Evolutionary conservation across 1,140 invertebrate genomes (phyloP), one percentile per base, ranked within the genome.

Genomic region (Drosophila insularis): DNA sequence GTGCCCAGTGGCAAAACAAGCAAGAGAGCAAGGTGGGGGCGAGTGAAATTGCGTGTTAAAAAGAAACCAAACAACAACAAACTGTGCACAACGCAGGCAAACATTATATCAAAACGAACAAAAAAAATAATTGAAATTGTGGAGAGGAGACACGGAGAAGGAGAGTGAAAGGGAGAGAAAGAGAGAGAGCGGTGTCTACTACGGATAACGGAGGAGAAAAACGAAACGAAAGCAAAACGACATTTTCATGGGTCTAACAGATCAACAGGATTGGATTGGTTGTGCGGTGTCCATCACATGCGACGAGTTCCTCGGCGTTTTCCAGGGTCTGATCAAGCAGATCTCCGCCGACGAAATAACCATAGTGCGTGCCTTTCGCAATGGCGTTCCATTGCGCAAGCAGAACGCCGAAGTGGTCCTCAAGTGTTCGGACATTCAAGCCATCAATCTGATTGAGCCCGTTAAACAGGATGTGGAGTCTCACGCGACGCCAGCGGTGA

Each of bases 291-390:
- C 90, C 39, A 89, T 92, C 66, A 74, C 89, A 70, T 92, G 91
- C 69, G 82, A 89, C 67, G 81, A 87, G 13, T 74, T 78, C 23
- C 66, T 92, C 58, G 91, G 91, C 59, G 86, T 92, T 13, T 92
- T 92, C 89, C 96, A 97, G 91, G 97, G 97, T 17, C 95, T 96
- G 81, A 97, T 98, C 63, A 91, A 94, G 21, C 93, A 94, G 81
- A 95, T 97, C 11, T 95, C 96, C 74, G 93, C 94, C 53, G 92
- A 93, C 73, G 94, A 94, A 27, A 94, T 98, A 43, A 96, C 95
- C 2, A 93, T 98, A 32, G 94, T 93, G 11, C 95, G 96, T 90
- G 95, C 95, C 7, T 97, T 96, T 91, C 94, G 95, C 69, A 97
- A 98, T 93, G 96, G 96, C 4, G 94, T 97, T 19, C 96, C 96